These are phyloP conservation scores for Gobionotothen gibberifrons DNA, from an alignment of 2,797 vertebrate species.

Conservation along the genomic window DNA sequence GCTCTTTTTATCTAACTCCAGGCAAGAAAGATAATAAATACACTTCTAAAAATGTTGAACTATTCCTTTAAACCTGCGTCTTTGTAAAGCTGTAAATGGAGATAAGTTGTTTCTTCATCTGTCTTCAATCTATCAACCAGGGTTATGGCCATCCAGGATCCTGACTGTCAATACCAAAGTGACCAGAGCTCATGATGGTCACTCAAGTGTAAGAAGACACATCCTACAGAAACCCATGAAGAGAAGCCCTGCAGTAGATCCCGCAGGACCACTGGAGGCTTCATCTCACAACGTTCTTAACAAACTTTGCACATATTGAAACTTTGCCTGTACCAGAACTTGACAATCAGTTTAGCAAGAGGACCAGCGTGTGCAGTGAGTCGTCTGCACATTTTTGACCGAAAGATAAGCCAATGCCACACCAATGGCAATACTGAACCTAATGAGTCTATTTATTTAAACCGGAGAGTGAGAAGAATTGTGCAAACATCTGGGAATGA, in stretches of 20 bases:
- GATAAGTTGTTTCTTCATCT: constrained; percentile 38
- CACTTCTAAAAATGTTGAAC: neutral
- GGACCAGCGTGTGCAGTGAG: constrained; percentile 56
- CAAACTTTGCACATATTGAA: constrained; percentile 72
- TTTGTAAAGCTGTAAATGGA: neutral
- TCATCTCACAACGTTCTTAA: constrained; percentile 54
- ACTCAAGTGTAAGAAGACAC: constrained; percentile 66
- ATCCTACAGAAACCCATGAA: constrained; percentile 50
- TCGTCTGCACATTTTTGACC: constrained; percentile 45
- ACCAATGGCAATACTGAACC: constrained; percentile 68
- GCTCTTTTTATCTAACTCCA: neutral
- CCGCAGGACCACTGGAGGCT: constrained; percentile 50
- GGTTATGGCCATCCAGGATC: constrained; percentile 83
- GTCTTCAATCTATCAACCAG: constrained; percentile 82
- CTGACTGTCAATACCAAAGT: constrained; percentile 79
- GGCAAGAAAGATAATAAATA: constrained; percentile 1
- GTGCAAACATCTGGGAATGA: constrained; percentile 39
- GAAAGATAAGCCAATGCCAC: constrained; percentile 73
- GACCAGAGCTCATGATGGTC: constrained; percentile 79
- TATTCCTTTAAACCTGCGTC: neutral
- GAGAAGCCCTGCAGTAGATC: constrained; percentile 60
- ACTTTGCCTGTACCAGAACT: constrained; percentile 75
- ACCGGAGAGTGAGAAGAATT: constrained; percentile 41
- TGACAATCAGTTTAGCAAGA: constrained; percentile 80
- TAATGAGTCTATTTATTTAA: constrained; percentile 56